These are phyloP conservation scores for Silurus meridionalis DNA, from an alignment of 2,113 vertebrate species.

Conservation along the genomic window DNA sequence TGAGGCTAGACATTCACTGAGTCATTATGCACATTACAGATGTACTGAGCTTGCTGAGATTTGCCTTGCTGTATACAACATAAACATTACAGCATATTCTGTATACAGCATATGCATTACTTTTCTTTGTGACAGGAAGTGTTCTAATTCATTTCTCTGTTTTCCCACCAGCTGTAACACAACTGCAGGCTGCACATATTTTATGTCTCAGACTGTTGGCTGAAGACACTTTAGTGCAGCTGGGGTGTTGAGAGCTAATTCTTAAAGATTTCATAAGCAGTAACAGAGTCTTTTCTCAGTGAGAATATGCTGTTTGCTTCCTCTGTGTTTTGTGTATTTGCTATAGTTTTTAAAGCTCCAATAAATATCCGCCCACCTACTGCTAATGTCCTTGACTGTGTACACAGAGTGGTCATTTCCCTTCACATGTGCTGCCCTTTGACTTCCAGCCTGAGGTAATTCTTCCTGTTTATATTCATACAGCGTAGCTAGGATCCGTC, in stretches of 20 bases:
- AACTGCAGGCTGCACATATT: slow-evolving; percentile 33
- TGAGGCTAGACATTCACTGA: background rate
- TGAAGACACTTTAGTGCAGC: slow-evolving; percentile 26
- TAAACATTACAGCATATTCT: background rate
- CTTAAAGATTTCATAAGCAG: background rate
- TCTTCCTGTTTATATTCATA: slow-evolving; percentile 31
- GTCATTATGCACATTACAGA: background rate
- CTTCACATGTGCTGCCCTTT: slow-evolving; percentile 5
- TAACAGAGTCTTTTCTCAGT: background rate
- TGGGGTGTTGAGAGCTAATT: slow-evolving; percentile 28
- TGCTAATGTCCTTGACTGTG: background rate
- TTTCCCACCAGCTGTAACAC: background rate
- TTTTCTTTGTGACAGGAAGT: slow-evolving; percentile 1
- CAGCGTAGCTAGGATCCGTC: slow-evolving; percentile 1
- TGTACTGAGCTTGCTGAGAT: background rate
- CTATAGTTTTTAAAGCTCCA: background rate
- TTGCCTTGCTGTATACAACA: background rate
- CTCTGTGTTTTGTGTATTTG: slow-evolving; percentile 1
- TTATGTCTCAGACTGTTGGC: slow-evolving; percentile 29
- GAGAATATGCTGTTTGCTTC: background rate
- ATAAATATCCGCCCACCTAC: background rate
- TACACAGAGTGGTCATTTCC: slow-evolving; percentile 1
- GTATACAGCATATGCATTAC: background rate
- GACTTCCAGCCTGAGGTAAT: slow-evolving; percentile 22
- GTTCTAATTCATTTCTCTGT: background rate